Percentiles rank a stretch among this genome's conserved stretches.
These are phyloP conservation scores for Drosophila equinoxialis DNA, from an alignment of 1,140 invertebrate species.

Conservation along the genomic window DNA sequence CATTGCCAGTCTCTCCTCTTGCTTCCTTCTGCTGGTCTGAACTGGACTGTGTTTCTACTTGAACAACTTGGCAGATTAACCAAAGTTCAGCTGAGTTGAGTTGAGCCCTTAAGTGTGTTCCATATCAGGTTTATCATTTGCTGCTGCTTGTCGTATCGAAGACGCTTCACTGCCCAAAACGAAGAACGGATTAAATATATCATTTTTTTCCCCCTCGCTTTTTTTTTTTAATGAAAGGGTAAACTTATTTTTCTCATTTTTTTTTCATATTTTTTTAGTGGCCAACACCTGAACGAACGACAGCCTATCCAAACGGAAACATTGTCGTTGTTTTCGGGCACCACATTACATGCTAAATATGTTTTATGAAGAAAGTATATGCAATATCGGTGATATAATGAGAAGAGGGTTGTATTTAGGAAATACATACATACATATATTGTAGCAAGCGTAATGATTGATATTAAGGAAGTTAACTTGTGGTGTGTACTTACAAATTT, in stretches of 20 bases:
- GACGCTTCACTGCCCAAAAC: constrained; percentile 64
- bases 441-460: constrained; percentile 69
- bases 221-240: constrained; percentile 76
- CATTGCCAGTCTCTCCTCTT: constrained; percentile 44
- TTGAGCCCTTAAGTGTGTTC: constrained; percentile 80
- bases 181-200: constrained; percentile 79
- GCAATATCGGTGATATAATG: constrained; percentile 1
- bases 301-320: constrained; percentile 64
- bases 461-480: constrained; percentile 76
- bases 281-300: constrained; percentile 72
- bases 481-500: constrained; percentile 52
- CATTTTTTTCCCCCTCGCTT: constrained; percentile 60
- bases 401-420: constrained; percentile 43
- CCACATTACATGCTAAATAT: constrained; percentile 49
- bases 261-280: constrained; percentile 17
- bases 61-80: constrained; percentile 75
- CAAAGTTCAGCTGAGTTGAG: constrained; percentile 33
- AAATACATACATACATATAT: constrained; percentile 46
- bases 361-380: constrained; percentile 68
- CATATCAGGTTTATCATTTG: constrained; percentile 78
- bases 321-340: constrained; percentile 31
- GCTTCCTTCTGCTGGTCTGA: constrained; percentile 16
- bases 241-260: constrained; percentile 57
- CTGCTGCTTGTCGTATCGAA: constrained; percentile 51
- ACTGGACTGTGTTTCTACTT: constrained; percentile 68